phyloP scores from a whole-genome alignment of 2,888 invertebrate species.

The Argyresthia albistria region DNA sequence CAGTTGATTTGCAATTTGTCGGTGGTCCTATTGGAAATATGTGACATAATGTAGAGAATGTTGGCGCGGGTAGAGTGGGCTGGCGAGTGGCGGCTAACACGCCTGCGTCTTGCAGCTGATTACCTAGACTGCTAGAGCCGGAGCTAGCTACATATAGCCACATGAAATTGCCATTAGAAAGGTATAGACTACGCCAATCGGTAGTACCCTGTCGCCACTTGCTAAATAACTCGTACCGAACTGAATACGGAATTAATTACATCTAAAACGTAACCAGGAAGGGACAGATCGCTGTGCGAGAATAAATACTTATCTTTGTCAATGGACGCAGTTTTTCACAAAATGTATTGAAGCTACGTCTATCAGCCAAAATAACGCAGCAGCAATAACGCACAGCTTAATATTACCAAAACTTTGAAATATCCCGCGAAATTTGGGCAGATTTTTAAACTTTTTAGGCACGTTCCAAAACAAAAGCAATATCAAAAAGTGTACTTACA shows the following conservation, averaged over 20 bases:
- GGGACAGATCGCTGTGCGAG: not conserved
- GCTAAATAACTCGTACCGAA: not conserved
- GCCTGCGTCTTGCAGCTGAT: not conserved
- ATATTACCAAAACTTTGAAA: not conserved
- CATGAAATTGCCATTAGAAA: conserved; percentile 1
- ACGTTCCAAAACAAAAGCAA: not conserved
- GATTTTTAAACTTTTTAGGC: not conserved
- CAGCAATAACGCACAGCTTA: conserved; percentile 1
- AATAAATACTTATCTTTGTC: not conserved
- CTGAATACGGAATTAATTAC: not conserved
- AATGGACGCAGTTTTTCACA: not conserved
- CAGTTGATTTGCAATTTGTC: too few relatives aligned
- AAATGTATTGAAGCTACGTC: not conserved
- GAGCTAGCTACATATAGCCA: not conserved
- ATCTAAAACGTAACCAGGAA: too few relatives aligned
- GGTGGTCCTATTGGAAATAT: too few relatives aligned
- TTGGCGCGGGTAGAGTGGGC: too few relatives aligned
- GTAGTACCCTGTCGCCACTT: not conserved
- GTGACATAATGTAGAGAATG: not conserved
- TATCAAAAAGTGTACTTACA: conserved; percentile 5
- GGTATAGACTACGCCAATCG: not conserved
- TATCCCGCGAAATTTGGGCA: not conserved
- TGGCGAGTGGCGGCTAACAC: too few relatives aligned
- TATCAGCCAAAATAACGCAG: not conserved
- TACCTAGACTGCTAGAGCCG: not conserved